phyloP scores from a whole-genome alignment of 2,113 vertebrate species.

The Lichenostomus cassidix region DNA sequence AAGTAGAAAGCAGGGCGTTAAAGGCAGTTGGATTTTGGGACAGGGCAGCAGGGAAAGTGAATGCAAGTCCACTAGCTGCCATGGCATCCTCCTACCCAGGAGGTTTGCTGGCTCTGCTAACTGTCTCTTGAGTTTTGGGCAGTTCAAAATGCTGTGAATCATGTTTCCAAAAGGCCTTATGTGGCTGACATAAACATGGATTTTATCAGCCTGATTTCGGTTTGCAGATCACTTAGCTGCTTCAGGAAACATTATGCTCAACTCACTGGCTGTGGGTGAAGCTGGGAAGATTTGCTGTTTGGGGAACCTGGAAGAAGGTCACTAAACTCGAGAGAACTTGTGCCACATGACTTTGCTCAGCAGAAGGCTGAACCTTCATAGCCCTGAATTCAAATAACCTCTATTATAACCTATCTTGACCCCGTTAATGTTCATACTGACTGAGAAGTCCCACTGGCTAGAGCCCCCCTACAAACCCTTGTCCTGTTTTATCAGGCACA shows the following conservation, averaged over 20 bases:
- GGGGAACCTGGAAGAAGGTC: background rate
- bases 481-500: background rate
- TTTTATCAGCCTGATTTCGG: background rate
- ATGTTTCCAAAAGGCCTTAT: background rate
- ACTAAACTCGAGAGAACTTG: background rate
- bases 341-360: background rate
- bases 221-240: background rate
- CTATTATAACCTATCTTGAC: background rate
- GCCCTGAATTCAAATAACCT: background rate
- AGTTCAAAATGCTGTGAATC: background rate
- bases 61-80: background rate
- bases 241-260: constrained; percentile 23
- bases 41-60: background rate
- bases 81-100: background rate
- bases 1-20: background rate
- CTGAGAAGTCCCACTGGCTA: background rate
- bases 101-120: background rate
- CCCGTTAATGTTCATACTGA: background rate
- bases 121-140: background rate
- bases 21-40: background rate
- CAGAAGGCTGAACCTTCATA: background rate
- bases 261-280: background rate
- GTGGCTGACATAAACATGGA: background rate
- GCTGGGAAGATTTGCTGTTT: background rate
- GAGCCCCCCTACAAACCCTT: background rate